Conservation (phyloP, 2,888 invertebrate species). For the Cloeon dipterum region DNA sequence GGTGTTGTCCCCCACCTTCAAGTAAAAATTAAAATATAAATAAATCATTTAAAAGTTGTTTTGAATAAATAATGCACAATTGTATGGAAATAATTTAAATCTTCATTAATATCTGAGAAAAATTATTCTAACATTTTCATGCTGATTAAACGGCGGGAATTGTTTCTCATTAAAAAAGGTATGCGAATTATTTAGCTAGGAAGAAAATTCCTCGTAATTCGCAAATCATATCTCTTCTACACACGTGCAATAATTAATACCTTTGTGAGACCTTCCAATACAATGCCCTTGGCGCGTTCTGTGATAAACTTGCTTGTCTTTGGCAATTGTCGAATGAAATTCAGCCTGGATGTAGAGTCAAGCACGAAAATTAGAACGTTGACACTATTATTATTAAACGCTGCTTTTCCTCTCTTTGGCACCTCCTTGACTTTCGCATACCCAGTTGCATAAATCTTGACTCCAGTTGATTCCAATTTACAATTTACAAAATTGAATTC, state of each 20-base stretch:
- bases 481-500: conserved; percentile 11
- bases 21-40: no score
- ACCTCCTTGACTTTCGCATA: conserved; percentile 10
- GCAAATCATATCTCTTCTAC: no score
- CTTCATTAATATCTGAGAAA: no score
- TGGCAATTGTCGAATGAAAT: conserved; percentile 17
- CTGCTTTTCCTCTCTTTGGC: background rate
- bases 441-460: conserved; percentile 10
- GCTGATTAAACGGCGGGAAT: no score
- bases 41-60: no score
- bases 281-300: conserved; percentile 13
- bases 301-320: conserved; percentile 14
- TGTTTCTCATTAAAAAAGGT: no score
- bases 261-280: conserved; percentile 19
- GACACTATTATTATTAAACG: background rate
- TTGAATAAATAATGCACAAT: no score
- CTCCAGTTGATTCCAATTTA: conserved; percentile 8
- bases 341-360: conserved; percentile 18
- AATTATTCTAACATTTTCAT: no score
- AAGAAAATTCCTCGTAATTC: no score
- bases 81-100: no score
- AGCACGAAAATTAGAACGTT: conserved; percentile 18
- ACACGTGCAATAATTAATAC: no score
- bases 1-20: conserved; percentile 26
- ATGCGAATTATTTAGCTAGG: no score